These are phyloP conservation scores for Drosophila sproati DNA, from an alignment of 1,140 invertebrate genomes.

Conservation along the genomic window DNA sequence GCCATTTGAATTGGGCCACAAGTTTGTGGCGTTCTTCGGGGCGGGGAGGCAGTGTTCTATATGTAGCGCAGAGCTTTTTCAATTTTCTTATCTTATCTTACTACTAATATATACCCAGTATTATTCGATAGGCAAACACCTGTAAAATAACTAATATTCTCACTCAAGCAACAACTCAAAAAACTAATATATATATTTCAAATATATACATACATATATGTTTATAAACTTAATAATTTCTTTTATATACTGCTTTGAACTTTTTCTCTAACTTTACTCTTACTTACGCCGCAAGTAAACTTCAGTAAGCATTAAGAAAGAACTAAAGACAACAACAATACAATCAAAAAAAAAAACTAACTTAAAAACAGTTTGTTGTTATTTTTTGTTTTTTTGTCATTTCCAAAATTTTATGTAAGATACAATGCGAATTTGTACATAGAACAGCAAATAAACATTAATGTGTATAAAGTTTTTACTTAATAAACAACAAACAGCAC, in stretches of 20 bases:
- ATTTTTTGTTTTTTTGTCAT: constrained; percentile 10
- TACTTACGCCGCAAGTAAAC: constrained; percentile 39
- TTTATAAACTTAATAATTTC: constrained; percentile 41
- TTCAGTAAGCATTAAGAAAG: constrained; percentile 32
- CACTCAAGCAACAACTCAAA: constrained; percentile 27
- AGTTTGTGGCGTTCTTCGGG: constrained; percentile 28
- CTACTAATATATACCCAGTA: background rate
- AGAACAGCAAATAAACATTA: constrained; percentile 10
- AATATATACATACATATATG: constrained; percentile 26
- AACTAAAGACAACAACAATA: constrained; percentile 5
- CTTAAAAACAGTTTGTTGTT: constrained; percentile 8
- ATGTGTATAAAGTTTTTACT: constrained; percentile 19
- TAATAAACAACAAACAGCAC: constrained; percentile 21
- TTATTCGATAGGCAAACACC: constrained; percentile 20
- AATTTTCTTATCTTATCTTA: constrained; percentile 21
- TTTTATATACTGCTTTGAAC: constrained; percentile 49
- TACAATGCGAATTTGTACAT: constrained; percentile 26
- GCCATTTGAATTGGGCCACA: constrained; percentile 54
- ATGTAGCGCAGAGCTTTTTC: constrained; percentile 14
- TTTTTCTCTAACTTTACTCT: constrained; percentile 53
- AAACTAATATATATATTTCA: constrained; percentile 2
- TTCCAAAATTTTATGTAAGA: constrained; percentile 20
- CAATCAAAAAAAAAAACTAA: constrained; percentile 10
- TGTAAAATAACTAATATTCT: constrained; percentile 42
- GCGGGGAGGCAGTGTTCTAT: background rate